Evolutionary conservation across 2,797 vertebrate genomes (phyloP).

Genomic region (Xerus rutilus): DNA sequence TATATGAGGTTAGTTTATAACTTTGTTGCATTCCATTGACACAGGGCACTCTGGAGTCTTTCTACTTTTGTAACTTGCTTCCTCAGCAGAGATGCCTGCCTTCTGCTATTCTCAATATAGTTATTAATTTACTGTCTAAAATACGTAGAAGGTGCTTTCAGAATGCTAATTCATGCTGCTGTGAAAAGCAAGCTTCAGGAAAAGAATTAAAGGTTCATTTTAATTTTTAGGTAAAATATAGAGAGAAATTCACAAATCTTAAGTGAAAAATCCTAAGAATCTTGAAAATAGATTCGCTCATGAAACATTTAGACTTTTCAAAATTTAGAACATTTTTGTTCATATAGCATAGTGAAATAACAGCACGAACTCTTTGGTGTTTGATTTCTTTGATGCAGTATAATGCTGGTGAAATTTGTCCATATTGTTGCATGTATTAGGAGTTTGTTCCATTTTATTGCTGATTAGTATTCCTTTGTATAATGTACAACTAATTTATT

Average conservation of each 20-base stretch:
- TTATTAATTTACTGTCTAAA: neutral
- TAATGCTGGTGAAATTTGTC: conserved; percentile 45
- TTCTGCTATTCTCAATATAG: neutral
- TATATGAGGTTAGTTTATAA: neutral
- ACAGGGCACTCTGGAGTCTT: neutral
- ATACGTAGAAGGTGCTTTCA: neutral
- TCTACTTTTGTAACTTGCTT: neutral
- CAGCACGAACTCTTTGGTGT: neutral
- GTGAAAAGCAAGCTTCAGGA: neutral
- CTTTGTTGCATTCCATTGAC: neutral
- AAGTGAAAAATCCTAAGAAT: conserved; percentile 13
- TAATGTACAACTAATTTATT: conserved; percentile 53
- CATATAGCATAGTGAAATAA: neutral
- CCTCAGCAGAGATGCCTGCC: neutral
- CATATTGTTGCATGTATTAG: conserved; percentile 7
- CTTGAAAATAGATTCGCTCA: neutral
- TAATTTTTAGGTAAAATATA: conserved; percentile 8
- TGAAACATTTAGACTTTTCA: neutral
- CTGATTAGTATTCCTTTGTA: conserved; percentile 50
- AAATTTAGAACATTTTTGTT: conserved; percentile 21
- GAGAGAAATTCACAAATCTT: conserved; percentile 17
- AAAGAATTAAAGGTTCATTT: conserved; percentile 1
- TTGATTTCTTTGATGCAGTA: conserved; percentile 9
- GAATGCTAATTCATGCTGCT: neutral
- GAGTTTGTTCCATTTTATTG: conserved; percentile 52